Percentiles rank a stretch among this genome's conserved stretches.
These are phyloP conservation scores for Eunapius fragilis DNA, from an alignment of 37 sponge, comb jelly and placozoan genomes.

Conservation along the genomic window DNA sequence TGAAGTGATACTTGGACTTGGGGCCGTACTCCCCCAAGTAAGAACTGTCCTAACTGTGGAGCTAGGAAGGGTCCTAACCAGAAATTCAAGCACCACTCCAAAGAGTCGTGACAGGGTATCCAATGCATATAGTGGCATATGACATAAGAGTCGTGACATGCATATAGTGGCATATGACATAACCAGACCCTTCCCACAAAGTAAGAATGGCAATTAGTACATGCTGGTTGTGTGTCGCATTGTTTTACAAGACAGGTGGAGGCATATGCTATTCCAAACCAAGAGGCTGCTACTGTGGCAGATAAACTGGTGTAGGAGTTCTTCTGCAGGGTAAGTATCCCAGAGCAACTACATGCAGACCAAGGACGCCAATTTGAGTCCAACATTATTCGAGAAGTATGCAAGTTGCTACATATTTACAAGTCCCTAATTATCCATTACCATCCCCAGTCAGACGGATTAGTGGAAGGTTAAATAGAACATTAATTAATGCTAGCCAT, in stretches of 20 bases:
- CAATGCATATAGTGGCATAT: conserved; percentile 22
- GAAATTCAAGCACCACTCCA: background rate
- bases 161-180: conserved; percentile 18
- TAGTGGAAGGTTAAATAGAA: conserved; percentile 28
- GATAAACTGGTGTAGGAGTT: conserved; percentile 8
- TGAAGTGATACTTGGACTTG: conserved; percentile 21
- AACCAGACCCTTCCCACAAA: conserved; percentile 12
- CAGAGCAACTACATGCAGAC: conserved; percentile 30
- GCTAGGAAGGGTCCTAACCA: conserved; percentile 3
- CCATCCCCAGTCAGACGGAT: conserved; percentile 35
- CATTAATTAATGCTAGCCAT: conserved; percentile 32
- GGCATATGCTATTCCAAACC: conserved; percentile 30
- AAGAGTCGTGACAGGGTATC: background rate
- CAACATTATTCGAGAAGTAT: background rate
- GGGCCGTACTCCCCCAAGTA: conserved; percentile 23
- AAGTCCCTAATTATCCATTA: conserved; percentile 20
- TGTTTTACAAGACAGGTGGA: conserved; percentile 22
- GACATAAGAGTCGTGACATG: no score
- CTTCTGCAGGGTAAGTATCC: conserved; percentile 6
- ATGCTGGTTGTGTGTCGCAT: conserved; percentile 19
- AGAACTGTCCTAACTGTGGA: conserved; percentile 6
- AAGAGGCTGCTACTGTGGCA: conserved; percentile 27
- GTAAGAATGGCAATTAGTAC: conserved; percentile 7
- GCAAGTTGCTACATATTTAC: conserved; percentile 10
- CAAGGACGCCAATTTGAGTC: conserved; percentile 33